Evolutionary conservation across 2,797 vertebrate genomes (phyloP), one percentile per base, ranked within the genome.

Genomic region (Enteromius thamalakanensis): DNA sequence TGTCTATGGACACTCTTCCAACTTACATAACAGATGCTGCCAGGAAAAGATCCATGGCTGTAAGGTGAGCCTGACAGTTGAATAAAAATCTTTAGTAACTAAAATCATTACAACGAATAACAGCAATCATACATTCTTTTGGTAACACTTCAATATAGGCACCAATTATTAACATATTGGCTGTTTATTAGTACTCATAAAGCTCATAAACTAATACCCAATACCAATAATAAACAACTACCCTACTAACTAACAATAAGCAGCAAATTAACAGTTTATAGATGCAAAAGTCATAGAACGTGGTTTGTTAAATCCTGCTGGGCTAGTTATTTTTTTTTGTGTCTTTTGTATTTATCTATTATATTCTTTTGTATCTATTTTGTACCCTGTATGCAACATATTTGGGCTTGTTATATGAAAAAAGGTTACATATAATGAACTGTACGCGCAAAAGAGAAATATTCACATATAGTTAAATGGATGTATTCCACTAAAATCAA

Each of bases 1-100:
- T 98, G 55, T 98, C 96, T 51, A 82, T 94, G 77, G 95, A 97
- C 90, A 98, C 96, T 17, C 96, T 99, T 47, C 98, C 98, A 5
- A 95, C 95, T 34, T 95, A 95, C 88, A 98, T 98, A 88, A 96
- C 97, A 68, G 97, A 99, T 77, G 95, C 96, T 87, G 93, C 91
- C 70, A 96, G 96, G 89, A 96, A 94, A 91, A 95, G 97, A 76
- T 90, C 93, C 74, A 90, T 89, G 87, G 96, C 96, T 72, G 95
- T 98, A 91, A 97, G 96, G 98, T 98, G 88, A 95, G 53, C 12
- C 37, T 15, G 8, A 9, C 11, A 17, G 15, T 58, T 51, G 26
- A 6, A 10, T 37, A 15, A 11, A 58, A 1, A 21, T 58, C n/a
- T 32, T 64, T 2, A 70, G 58, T 71, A 23, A 34, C 11, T 70